Conservation (phyloP, 2,113 vertebrate species). For the Eretmochelys imbricata region DNA sequence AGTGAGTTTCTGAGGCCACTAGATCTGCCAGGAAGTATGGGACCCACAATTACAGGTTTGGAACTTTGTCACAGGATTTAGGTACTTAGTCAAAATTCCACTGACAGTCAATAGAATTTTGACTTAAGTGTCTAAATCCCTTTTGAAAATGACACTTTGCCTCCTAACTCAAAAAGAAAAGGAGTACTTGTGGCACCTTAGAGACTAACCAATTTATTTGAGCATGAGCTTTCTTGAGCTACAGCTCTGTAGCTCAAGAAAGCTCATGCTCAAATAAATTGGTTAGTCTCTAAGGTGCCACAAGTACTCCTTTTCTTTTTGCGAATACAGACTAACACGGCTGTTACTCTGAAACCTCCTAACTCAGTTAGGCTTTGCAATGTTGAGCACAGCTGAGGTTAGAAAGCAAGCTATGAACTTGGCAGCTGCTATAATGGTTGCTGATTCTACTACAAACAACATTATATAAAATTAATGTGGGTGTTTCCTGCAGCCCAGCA, state of each 20-base stretch:
- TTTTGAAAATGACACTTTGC: neutral
- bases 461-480: neutral
- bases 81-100: neutral
- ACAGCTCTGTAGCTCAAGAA: no score
- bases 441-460: neutral
- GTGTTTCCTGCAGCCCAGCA: slow-evolving; percentile 17
- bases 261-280: no score
- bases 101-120: neutral
- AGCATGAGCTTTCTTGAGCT: no score
- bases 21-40: no score
- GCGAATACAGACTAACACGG: no score
- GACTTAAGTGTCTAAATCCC: neutral
- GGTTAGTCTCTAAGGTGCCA: no score
- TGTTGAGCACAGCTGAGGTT: slow-evolving; percentile 1
- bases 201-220: no score
- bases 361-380: neutral
- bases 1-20: no score
- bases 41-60: no score
- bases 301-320: no score
- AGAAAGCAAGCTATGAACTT: slow-evolving; percentile 7
- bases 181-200: no score
- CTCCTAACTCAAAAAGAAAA: neutral
- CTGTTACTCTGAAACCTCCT: no score
- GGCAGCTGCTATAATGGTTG: slow-evolving; percentile 13
- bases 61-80: neutral